Evolutionary conservation across 2,888 invertebrate genomes (phyloP), one percentile per base, ranked within the genome.

Genomic region (Aquatica leii): DNA sequence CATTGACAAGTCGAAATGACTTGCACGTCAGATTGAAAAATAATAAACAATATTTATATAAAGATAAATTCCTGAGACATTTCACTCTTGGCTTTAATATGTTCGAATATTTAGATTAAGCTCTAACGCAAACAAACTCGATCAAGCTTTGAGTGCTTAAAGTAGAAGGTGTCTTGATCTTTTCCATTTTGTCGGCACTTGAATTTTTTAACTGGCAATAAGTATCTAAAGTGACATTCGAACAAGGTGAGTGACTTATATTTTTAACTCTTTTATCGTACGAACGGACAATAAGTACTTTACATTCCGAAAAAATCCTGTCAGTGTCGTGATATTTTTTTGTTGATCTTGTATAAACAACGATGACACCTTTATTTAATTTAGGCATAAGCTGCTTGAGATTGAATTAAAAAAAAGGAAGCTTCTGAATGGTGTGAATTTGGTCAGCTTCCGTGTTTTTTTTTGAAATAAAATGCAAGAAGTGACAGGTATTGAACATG

Each of bases 181-280:
- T 54, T 63, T 59, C 60, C 51, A 55, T 64, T 55, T 40, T 49
- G 50, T 41, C 54, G 57, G 61, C 60, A 56, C 65, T 65, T 54
- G 60, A 65, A 53, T 64, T 60, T 65, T 61, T 61, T 65, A 65
- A 61, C 60, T 53, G 65, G 65, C 65, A 65, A 60, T 64, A 63
- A 63, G 63, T 59, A 59, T 56, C 49, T 55, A 41, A 58, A 65
- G 61, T 61, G 65, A 65, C 61, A 61, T 65, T 57, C 57, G 48
- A 65, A 61, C 57, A 61, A 61, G 64, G 56, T 57, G 65, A 58
- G 57, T 61, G 61, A 65, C 60, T 65, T 65, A 51, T 54, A 57
- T 59, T 61, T 59, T 52, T 57, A 65, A 65, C 65, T 61, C 61
- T 65, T 65, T 57, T 46, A 53, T 41, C 57, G 59, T 53, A 41